Base-by-base conservation (phyloP, 2,113 vertebrate species). In the Glaucidium brasilianum region DNA sequence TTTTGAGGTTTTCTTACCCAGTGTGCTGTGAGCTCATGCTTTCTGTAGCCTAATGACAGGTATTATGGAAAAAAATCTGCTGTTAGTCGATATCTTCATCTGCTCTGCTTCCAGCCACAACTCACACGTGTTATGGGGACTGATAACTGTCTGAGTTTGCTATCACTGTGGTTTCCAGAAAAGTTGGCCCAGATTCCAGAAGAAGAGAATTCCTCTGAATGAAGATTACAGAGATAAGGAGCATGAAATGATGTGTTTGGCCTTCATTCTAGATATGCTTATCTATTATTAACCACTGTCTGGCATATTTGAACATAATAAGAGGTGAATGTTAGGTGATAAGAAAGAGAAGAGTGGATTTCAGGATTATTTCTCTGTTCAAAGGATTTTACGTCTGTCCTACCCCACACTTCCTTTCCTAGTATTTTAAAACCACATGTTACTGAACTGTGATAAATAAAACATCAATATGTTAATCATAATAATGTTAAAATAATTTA, bases 241-340 rank as follows among this genome's bases (percentile, higher is more conserved):
- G 23, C 78, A 91, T 73, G 50, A 89, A 94, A 88, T 80, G 16
- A 50, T 92, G 62, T 85, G 74, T 80, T 96, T 95, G 84, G 56
- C 84, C 34, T 67, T 85, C 74, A 43, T 88, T 94, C 67, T 87
- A 63, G 53, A 55, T 95, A 88, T 5, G 11, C 45, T 96, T 96
- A 94, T 93, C 94, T 95, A 19, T 85, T 95, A 85, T 95, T 96
- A 96, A 91, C 62, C 60, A 30, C 86, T 67, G 84, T 90, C 95
- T 97, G 96, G 94, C 59, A 50, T 96, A 67, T 90, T 94, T 97
- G 93, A 96, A 62, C 93, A 71, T 96, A 97, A 94, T 88, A 93
- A 94, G 91, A 94, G 29, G 77, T 91, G 97, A 97, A 88, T 83
- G 95, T 75, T 93, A 39, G 37, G 39, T 2, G 63, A 91, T 96